Base-by-base conservation (phyloP, 2,888 invertebrate species). In the Ophion ellenae region DNA sequence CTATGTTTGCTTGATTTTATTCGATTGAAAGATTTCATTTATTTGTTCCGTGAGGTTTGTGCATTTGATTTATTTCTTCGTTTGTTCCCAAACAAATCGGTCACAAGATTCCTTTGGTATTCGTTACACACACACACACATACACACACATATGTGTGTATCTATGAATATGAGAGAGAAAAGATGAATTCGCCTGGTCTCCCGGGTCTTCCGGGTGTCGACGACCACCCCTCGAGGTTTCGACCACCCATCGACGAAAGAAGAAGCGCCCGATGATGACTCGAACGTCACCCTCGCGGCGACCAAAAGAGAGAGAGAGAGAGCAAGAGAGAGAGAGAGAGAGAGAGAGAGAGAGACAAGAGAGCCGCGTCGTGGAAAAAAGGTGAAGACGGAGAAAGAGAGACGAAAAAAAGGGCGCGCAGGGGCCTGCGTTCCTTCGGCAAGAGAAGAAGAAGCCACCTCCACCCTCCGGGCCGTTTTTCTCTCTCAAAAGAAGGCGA, bases 161-260 rank as follows among this genome's bases (percentile, higher is more conserved):
- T 36, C 24, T 61, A 40, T 40, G 14, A 24, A 61, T 20, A 61
- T 24, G 20, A 36, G 20, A 28, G 20, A 14, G 64, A 64, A 53
- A n/a, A 53, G 47, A 20, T 32, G 66, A 59, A 74, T 74, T 14
- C 59, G 70, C 47, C 53, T 74, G 61, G 74, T 61, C 45, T 45
- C 45, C 20, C 63, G 45, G 36, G 63, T 45, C 45, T 75, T 63
- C 59, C 53, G 76, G 70, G 81, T 59, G 64, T 81, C 67, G 81
- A 84, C 73, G 84, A 84, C 84, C 84, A 84, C 85, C 83, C 53
- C 82, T 85, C 85, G 85, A 80, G 83, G 83, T 66, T 66, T 32
- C 47, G 83, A 73, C 83, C 83, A 83, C 83, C 81, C 84, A 81
- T 84, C 73, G 67, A 64, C 84, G 64, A 53, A 17, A 53, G 53